These are phyloP conservation scores for Liasis olivaceus DNA, from an alignment of 2,797 vertebrate species.

Conservation along the genomic window DNA sequence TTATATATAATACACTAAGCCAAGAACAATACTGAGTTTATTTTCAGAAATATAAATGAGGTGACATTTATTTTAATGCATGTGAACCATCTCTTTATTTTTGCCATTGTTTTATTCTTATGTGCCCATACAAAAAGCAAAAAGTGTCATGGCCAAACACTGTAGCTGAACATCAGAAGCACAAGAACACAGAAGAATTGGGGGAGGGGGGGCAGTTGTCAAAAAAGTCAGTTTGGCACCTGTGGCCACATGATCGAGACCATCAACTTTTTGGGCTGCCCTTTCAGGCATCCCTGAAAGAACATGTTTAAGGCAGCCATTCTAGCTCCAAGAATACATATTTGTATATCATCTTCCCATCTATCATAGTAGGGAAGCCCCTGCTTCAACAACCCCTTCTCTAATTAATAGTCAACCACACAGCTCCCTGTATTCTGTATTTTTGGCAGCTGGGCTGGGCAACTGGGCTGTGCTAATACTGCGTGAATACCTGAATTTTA, in stretches of 20 bases:
- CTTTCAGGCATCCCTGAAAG: neutral
- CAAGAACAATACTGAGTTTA: slow-evolving; percentile 12
- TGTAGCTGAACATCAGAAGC: neutral
- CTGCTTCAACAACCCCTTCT: neutral
- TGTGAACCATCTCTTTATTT: neutral
- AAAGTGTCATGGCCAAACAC: neutral
- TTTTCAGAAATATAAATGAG: neutral
- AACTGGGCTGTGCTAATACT: neutral
- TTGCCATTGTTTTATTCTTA: slow-evolving; percentile 4
- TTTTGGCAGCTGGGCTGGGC: neutral
- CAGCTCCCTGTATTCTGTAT: neutral
- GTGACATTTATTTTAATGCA: neutral
- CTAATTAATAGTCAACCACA: neutral
- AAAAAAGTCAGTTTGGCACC: neutral
- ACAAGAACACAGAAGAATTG: neutral
- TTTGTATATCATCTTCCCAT: neutral
- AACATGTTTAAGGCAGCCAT: neutral
- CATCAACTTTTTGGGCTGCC: neutral
- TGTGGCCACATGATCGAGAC: neutral
- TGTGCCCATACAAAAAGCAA: neutral
- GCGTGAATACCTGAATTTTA: neutral
- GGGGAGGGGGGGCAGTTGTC: neutral
- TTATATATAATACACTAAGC: neutral
- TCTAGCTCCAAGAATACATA: neutral
- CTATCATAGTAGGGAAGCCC: neutral